Percentiles rank a stretch among this genome's conserved stretches.
Conservation (phyloP, 1,140 invertebrate species). For the Metaphire vulgaris region DNA sequence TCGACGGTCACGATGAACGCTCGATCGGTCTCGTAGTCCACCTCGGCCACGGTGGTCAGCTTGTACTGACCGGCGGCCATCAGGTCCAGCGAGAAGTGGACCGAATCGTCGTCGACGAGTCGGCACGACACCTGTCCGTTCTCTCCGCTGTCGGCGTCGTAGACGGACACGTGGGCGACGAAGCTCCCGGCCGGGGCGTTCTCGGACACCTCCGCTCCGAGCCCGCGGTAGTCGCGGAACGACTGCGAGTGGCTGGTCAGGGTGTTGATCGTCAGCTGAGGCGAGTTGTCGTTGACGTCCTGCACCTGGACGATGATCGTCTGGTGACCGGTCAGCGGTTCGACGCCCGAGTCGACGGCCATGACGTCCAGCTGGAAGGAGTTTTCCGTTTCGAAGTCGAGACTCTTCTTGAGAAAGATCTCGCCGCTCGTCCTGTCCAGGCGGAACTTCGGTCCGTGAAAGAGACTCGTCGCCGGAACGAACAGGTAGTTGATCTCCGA, state of each 20-base stretch:
- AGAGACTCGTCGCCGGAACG: not conserved
- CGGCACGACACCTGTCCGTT: constrained; percentile 6
- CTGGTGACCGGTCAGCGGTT: constrained; percentile 11
- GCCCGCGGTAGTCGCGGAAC: not conserved
- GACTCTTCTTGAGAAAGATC: constrained; percentile 1
- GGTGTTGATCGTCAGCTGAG: constrained; percentile 7
- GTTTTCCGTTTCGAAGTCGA: constrained; percentile 16
- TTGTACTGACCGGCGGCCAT: constrained; percentile 15
- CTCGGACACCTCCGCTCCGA: constrained; percentile 1
- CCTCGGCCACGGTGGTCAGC: not conserved
- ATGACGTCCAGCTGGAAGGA: constrained; percentile 4
- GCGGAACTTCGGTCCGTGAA: not conserved
- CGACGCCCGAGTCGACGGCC: constrained; percentile 2
- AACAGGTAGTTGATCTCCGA: constrained; percentile 6
- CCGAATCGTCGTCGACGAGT: not conserved
- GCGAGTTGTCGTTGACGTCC: constrained; percentile 18
- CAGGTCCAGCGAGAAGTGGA: constrained; percentile 7
- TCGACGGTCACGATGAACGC: not conserved
- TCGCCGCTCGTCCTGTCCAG: not conserved
- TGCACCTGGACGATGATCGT: constrained; percentile 10
- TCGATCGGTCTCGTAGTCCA: not conserved
- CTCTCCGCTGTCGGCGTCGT: constrained; percentile 4
- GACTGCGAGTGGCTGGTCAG: not conserved
- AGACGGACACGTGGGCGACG: constrained; percentile 13
- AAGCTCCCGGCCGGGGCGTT: constrained; percentile 7